phyloP scores from a whole-genome alignment of 2,797 vertebrate species.

The Liparis tanakae region DNA sequence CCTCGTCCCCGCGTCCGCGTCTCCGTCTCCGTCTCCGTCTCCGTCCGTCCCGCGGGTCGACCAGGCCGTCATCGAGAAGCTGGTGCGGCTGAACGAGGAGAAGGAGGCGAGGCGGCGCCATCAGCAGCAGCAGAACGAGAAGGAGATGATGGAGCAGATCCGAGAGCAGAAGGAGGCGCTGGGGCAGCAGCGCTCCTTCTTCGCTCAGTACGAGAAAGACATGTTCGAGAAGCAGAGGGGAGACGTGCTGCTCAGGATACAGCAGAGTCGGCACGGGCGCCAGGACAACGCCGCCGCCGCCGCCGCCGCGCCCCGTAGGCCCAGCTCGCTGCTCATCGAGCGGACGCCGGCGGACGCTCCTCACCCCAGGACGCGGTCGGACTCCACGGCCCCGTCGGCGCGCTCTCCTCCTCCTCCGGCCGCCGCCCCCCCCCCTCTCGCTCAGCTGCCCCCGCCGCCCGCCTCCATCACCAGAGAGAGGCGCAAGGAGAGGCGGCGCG shows the following conservation, averaged over 20 bases:
- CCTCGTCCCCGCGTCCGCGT: constrained; percentile 21
- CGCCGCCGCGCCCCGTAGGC: constrained; percentile 66
- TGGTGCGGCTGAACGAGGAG: constrained; percentile 91
- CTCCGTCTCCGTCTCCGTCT: constrained; percentile 21
- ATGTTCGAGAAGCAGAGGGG: constrained; percentile 85
- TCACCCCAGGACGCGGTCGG: constrained; percentile 73
- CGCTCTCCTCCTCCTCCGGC: constrained; percentile 24
- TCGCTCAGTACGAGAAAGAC: constrained; percentile 83
- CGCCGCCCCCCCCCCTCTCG: constrained; percentile 15
- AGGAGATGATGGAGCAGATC: constrained; percentile 95
- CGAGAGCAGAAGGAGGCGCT: constrained; percentile 89
- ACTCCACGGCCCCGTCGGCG: constrained; percentile 48
- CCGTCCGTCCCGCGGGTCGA: constrained; percentile 43
- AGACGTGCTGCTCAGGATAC: constrained; percentile 84
- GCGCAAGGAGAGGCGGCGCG: constrained; percentile 62
- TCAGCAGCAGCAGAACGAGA: constrained; percentile 91
- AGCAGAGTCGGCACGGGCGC: constrained; percentile 78
- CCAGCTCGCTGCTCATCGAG: constrained; percentile 80
- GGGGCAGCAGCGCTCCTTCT: constrained; percentile 86
- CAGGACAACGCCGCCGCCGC: constrained; percentile 19
- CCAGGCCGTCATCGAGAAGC: constrained; percentile 72
- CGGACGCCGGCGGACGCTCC: constrained; percentile 60
- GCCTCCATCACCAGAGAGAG: constrained; percentile 74
- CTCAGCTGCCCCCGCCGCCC: constrained; percentile 71
- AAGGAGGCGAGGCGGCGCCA: constrained; percentile 91